Base-by-base conservation (phyloP, 2,113 vertebrate genomes). In the Crotalus helleri region DNA sequence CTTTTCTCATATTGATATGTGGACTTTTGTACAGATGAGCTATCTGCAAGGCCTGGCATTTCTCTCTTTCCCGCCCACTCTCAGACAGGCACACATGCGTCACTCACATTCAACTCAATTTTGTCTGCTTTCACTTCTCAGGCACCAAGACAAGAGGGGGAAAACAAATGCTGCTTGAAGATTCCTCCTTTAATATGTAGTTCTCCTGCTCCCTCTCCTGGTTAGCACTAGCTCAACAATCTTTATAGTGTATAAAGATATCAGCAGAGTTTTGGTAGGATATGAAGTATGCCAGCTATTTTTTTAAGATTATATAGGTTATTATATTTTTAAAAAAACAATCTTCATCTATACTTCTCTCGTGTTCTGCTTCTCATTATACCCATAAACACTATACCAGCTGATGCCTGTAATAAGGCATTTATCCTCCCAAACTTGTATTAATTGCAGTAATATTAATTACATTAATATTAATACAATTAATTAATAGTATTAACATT, bases 171-270 rank as follows among this genome's bases (percentile, higher is more conserved):
- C 26, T 57, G 57, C 53, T 85, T 92, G 46, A 89, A 93, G 39
- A 86, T 5, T 92, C 51, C 24, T n/a, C 15, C 11, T 0, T 1
- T 0, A 0, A 0, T 88, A 46, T 0, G 24, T 0, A 0, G 6
- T 46, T 26, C 11, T 3, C 46, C 90, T 64, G 24, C 29, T 85
- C 44, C 87, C 54, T 2, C 26, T 94, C 90, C 59, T 24, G 54
- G 87, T 69, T 53, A 15, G 1, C 64, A 46, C 4, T 2, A 44
- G 58, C 86, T 93, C 13, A 94, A 69, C 90, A 92, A 46, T 85
- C 29, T 3, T 49, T 85, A 81, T 21, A 12, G 54, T 59, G 55
- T 29, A 15, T 46, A 91, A 94, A 33, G 93, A 58, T 59, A 88
- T 24, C 55, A 1, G 6, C 33, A 44, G 33, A 81, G 33, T 44